phyloP scores from a whole-genome alignment of 2,888 invertebrate species.

The Agrotis puta region DNA sequence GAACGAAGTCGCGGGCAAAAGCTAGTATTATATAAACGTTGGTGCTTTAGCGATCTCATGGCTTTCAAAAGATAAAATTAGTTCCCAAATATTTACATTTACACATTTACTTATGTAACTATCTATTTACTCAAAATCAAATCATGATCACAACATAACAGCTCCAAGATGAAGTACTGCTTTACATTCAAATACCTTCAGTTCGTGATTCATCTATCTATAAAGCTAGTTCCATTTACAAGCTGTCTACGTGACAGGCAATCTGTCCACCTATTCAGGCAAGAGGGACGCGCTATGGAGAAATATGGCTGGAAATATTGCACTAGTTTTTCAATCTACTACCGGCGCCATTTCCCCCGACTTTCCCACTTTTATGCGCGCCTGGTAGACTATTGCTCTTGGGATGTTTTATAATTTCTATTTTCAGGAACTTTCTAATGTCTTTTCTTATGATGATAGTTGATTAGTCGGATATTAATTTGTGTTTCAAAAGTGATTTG shows the following conservation, averaged over 20 bases:
- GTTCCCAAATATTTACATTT: not conserved
- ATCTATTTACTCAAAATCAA: not conserved
- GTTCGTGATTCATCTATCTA: conserved; percentile 32
- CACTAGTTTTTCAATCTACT: conserved; percentile 53
- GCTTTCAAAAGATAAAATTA: no score
- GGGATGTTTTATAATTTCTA: conserved; percentile 19
- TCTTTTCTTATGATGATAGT: not conserved
- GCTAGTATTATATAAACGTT: no score
- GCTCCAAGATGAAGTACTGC: not conserved
- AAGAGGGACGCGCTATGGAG: conserved; percentile 18
- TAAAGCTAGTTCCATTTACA: conserved; percentile 31
- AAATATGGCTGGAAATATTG: conserved; percentile 36
- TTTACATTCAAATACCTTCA: conserved; percentile 45
- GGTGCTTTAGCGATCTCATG: no score
- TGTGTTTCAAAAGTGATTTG: not conserved
- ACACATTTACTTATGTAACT: not conserved
- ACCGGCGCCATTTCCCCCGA: not conserved
- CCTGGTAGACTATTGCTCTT: conserved; percentile 41
- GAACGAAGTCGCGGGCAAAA: no score
- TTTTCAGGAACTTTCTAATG: conserved; percentile 8
- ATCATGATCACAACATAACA: not conserved
- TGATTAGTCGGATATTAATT: not conserved
- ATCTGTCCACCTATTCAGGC: conserved; percentile 59
- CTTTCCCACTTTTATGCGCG: conserved; percentile 39
- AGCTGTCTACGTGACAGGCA: conserved; percentile 43